Percentiles rank a stretch among this genome's conserved stretches.
phyloP scores from a whole-genome alignment of 1,140 invertebrate genomes.

The Drosophila bocki region DNA sequence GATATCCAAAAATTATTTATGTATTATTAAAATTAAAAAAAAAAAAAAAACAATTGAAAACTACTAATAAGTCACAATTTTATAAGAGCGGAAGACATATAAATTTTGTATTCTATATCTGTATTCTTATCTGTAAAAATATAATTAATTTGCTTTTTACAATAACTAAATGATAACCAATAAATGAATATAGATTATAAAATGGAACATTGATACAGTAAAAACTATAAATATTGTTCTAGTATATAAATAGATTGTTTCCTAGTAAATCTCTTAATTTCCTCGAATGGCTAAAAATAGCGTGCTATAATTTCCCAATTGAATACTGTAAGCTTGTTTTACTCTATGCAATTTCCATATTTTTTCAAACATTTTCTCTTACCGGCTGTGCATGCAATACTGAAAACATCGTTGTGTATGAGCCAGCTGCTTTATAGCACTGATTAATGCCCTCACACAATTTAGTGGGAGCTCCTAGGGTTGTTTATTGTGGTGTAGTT shows the following conservation, averaged over 20 bases:
- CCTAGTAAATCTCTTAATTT: background rate
- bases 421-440: slow-evolving; percentile 9
- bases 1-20: background rate
- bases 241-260: no score
- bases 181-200: background rate
- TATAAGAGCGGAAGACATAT: no score
- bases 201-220: background rate
- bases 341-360: background rate
- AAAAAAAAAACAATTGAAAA: no score
- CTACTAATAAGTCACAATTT: no score
- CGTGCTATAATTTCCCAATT: background rate
- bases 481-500: slow-evolving; percentile 4
- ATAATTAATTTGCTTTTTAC: background rate
- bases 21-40: no score
- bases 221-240: background rate
- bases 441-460: slow-evolving; percentile 17
- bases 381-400: background rate
- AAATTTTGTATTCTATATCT: no score
- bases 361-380: background rate
- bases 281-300: background rate
- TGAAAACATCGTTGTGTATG: background rate
- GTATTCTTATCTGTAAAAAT: background rate
- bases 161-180: background rate
- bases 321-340: background rate
- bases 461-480: slow-evolving; percentile 26